Conservation (phyloP, 2,113 vertebrate genomes). For the Istiophorus platypterus region DNA sequence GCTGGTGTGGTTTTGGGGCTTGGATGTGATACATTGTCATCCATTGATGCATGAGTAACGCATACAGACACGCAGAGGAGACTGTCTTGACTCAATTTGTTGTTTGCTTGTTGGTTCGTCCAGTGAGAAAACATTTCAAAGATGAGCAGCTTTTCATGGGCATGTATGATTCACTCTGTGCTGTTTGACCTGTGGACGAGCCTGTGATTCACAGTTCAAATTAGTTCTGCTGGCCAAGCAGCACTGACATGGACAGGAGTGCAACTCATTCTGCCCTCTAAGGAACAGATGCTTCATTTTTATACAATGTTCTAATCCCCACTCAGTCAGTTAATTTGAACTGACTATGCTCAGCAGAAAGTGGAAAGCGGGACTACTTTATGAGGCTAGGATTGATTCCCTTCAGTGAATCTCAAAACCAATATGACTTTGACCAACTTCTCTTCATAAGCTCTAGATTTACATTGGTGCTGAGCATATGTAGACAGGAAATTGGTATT, state of each 20-base stretch:
- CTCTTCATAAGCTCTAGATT: conserved; percentile 63
- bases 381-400: conserved; percentile 45
- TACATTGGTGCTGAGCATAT: conserved; percentile 56
- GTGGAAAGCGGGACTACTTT: conserved; percentile 43
- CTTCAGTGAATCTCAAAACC: conserved; percentile 61
- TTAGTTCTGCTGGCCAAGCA: conserved; percentile 64
- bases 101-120: conserved; percentile 64
- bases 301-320: conserved; percentile 55
- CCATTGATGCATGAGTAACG: conserved; percentile 40
- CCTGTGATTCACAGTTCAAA: conserved; percentile 65
- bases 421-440: conserved; percentile 66
- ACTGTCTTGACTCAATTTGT: conserved; percentile 48
- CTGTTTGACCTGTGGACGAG: conserved; percentile 64
- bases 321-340: conserved; percentile 62
- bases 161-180: conserved; percentile 50
- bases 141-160: conserved; percentile 61
- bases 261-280: conserved; percentile 30
- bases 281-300: conserved; percentile 65
- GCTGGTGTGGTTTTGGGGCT: conserved; percentile 9
- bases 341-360: conserved; percentile 45
- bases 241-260: conserved; percentile 24
- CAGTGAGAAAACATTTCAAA: conserved; percentile 58
- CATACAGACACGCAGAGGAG: conserved; percentile 34
- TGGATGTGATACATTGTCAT: conserved; percentile 9
- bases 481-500: conserved; percentile 71